Evolutionary conservation across 2,113 vertebrate genomes (phyloP).

Genomic region (Amia ocellicauda): DNA sequence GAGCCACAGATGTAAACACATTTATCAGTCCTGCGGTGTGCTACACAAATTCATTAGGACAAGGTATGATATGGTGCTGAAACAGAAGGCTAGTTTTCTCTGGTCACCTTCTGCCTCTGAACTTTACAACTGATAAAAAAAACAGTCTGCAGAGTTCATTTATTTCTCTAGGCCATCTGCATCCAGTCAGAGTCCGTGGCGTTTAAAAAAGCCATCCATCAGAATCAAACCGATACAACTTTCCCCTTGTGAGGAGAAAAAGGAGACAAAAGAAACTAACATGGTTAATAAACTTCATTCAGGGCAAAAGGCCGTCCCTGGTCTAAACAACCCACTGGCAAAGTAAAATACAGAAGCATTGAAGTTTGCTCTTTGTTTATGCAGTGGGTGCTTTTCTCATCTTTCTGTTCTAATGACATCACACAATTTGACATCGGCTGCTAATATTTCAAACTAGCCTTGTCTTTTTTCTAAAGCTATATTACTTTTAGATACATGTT

Average conservation of each 20-base stretch:
- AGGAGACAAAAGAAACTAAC: slow-evolving; percentile 51
- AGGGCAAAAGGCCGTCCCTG: slow-evolving; percentile 52
- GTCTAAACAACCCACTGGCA: slow-evolving; percentile 62
- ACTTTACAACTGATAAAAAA: slow-evolving; percentile 72
- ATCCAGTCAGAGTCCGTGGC: slow-evolving; percentile 73
- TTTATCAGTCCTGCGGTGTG: slow-evolving; percentile 56
- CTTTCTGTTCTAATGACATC: slow-evolving; percentile 59
- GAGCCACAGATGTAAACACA: slow-evolving; percentile 55
- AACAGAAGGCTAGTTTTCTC: slow-evolving; percentile 63
- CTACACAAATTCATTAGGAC: slow-evolving; percentile 68
- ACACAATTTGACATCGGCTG: slow-evolving; percentile 49
- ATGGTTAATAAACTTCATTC: slow-evolving; percentile 61
- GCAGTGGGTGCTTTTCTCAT: slow-evolving; percentile 45
- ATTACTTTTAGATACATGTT: no score
- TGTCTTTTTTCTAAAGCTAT: no score
- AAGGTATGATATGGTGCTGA: slow-evolving; percentile 68
- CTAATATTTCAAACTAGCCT: background rate
- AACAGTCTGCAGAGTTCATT: slow-evolving; percentile 68
- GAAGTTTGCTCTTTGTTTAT: slow-evolving; percentile 58
- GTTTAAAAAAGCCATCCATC: slow-evolving; percentile 62
- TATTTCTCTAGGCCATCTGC: slow-evolving; percentile 75
- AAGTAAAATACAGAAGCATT: slow-evolving; percentile 61
- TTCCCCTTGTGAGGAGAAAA: slow-evolving; percentile 47
- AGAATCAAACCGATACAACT: slow-evolving; percentile 48
- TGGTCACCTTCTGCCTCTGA: slow-evolving; percentile 64